A percentile compares a stretch with the other conserved stretches of the same genome.
Evolutionary conservation across 23 tunicate species (phyloP).

Genomic region (Trididemnum clinides): DNA sequence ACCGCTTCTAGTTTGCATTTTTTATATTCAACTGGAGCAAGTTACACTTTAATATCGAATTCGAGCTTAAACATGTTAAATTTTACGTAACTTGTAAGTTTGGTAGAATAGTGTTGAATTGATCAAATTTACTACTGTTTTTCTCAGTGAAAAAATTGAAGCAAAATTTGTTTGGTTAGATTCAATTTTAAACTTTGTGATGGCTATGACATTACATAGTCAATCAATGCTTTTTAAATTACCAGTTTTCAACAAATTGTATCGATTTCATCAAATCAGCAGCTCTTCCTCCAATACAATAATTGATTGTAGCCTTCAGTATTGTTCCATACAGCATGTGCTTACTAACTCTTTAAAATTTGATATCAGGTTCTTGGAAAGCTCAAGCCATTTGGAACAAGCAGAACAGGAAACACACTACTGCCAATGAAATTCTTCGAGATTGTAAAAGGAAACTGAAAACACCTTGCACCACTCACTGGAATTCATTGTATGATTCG

Average conservation of each 20-base stretch:
- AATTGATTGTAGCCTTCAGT: neutral
- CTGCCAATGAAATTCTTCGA: constrained; percentile 10
- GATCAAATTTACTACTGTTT: neutral
- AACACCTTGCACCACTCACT: constrained; percentile 3
- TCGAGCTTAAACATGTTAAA: neutral
- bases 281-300: neutral
- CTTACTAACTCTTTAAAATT: neutral
- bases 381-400: constrained; percentile 6
- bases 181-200: neutral
- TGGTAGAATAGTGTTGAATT: constrained; percentile 6
- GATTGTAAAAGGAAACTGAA: neutral
- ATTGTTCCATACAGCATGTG: neutral
- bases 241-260: neutral
- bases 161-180: neutral
- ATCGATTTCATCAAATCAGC: neutral
- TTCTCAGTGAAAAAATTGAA: neutral
- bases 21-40: neutral
- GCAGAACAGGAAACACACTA: constrained; percentile 4
- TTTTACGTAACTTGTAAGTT: neutral
- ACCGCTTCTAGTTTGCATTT: neutral
- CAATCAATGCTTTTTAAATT: neutral
- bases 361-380: constrained; percentile 11
- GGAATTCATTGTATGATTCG: constrained; percentile 26
- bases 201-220: neutral
- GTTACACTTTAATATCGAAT: neutral